Evolutionary conservation across 2,797 vertebrate genomes (phyloP), one percentile per base, ranked within the genome.

Genomic region (Valencia hispanica): DNA sequence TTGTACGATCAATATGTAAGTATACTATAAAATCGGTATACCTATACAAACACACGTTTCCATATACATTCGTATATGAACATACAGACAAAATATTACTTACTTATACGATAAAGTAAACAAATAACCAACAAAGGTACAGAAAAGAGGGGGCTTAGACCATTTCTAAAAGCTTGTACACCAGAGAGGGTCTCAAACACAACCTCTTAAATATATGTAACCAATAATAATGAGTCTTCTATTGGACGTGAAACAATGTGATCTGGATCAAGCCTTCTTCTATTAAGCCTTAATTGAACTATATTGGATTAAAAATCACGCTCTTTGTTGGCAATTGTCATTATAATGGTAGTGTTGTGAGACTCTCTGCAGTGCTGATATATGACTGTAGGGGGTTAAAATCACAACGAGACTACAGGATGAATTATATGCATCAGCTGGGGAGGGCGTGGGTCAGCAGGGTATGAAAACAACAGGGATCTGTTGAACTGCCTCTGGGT

Each of bases 71-170:
- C 53, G 87, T 93, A 95, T 95, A 95, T 96, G 93, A 93, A 92
- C 93, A 96, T 94, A 96, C 94, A 95, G 63, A 95, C 94, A 95
- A 95, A 94, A 92, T 81, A 79, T 70, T 95, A 94, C 94, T 95
- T 94, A 94, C 92, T 93, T 72, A 86, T 79, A 81, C 53, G 10
- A 87, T n/a, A 84, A 78, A 79, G 39, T 73, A 83, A 71, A 80
- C 15, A 84, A 83, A 86, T 75, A 75, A 30, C 86, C 74, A 84
- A 87, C n/a, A 61, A 70, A 79, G 81, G 91, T 45, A 89, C 41
- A 83, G 41, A 84, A 47, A 79, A 61, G n/a, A 83, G 83, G 86
- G 89, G 90, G 84, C 91, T 93, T 86, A 84, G 88, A 91, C 80
- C 81, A 84, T 86, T 89, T 86, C 83, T 78, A 77, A 86, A n/a